A percentile compares a stretch with the other conserved stretches of the same genome.
Conservation (phyloP, 2,888 invertebrate genomes). For the Acleris cristana region DNA sequence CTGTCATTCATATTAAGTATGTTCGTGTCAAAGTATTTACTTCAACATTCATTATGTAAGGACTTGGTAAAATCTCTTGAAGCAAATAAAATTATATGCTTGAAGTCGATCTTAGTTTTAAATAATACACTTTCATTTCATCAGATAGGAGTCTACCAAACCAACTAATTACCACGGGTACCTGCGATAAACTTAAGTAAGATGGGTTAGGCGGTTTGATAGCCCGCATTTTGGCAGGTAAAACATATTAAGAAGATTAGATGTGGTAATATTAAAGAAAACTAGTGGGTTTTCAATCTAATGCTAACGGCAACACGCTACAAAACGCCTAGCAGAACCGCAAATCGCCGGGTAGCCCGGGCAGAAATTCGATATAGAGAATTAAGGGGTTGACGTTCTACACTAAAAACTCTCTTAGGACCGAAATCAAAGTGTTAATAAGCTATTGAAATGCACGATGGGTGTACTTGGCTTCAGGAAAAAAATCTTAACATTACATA, state of each 20-base stretch:
- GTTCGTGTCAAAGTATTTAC: too few relatives aligned
- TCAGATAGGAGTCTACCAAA: too few relatives aligned
- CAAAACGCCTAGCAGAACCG: slow-evolving; percentile 10
- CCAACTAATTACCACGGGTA: too few relatives aligned
- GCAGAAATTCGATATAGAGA: slow-evolving; percentile 2
- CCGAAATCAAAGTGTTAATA: not conserved
- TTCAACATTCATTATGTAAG: too few relatives aligned
- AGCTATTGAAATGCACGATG: slow-evolving; percentile 1
- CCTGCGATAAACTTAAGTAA: too few relatives aligned
- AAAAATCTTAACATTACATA: slow-evolving; percentile 47
- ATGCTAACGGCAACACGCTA: slow-evolving; percentile 8
- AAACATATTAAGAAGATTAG: not conserved
- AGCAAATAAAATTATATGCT: too few relatives aligned
- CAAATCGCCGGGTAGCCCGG: slow-evolving; percentile 7
- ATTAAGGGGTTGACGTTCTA: not conserved
- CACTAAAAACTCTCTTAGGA: not conserved
- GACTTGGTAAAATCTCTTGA: too few relatives aligned
- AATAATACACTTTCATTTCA: too few relatives aligned
- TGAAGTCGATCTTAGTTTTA: too few relatives aligned
- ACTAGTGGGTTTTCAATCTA: not conserved
- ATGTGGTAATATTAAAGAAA: too few relatives aligned
- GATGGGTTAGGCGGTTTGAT: too few relatives aligned
- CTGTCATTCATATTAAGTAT: too few relatives aligned
- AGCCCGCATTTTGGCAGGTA: not conserved
- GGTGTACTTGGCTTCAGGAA: slow-evolving; percentile 12